phyloP scores from a whole-genome alignment of 2,888 invertebrate species.

The Drosophila stalkeri region DNA sequence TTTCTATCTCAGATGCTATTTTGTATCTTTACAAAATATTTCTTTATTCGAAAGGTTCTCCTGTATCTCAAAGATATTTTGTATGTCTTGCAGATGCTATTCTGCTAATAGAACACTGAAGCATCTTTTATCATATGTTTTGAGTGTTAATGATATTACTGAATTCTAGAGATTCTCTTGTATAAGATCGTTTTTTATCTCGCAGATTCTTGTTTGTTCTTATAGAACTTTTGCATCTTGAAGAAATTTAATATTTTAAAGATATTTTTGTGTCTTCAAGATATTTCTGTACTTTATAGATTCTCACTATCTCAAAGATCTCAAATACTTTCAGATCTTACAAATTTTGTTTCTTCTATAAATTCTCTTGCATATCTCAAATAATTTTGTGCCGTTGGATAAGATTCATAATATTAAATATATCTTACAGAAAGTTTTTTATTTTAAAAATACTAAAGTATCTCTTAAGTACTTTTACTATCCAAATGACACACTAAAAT shows the following conservation, averaged over 20 bases:
- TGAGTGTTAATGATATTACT: too few species aligned
- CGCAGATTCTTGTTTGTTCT: not conserved
- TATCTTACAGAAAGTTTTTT: not conserved
- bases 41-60: not conserved
- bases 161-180: too few species aligned
- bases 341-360: too few species aligned
- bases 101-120: too few species aligned
- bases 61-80: not conserved
- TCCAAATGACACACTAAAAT: not conserved
- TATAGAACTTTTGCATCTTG: too few species aligned
- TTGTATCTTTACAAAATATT: not conserved
- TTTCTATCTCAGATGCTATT: not conserved
- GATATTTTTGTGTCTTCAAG: not conserved
- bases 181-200: not conserved
- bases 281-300: not conserved
- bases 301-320: not conserved
- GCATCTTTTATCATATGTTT: too few species aligned
- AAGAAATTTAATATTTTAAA: not conserved
- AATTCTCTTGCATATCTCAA: not conserved
- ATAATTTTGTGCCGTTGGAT: not conserved
- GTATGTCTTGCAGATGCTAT: too few species aligned
- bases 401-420: too few species aligned
- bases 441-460: accelerated
- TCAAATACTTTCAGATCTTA: too few species aligned
- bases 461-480: not conserved